phyloP scores from a whole-genome alignment of 1,140 invertebrate genomes.

The Araneus ventricosus region DNA sequence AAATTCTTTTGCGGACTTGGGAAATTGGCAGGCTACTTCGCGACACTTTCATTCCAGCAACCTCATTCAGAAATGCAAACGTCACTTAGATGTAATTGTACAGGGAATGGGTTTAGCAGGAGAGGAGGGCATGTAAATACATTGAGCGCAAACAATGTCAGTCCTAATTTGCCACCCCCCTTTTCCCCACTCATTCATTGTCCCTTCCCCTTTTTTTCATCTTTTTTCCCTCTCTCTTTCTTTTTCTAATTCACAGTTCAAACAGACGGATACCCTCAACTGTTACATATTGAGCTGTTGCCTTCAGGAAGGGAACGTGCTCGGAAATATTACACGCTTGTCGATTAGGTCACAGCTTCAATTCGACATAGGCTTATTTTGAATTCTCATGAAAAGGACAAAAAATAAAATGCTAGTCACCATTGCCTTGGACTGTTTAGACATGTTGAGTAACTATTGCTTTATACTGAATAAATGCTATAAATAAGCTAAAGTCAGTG shows the following conservation, averaged over 20 bases:
- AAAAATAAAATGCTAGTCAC: neutral
- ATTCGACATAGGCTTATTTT: neutral
- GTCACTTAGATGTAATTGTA: conserved; percentile 64
- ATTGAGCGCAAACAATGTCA: conserved; percentile 65
- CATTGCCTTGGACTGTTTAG: too few species aligned
- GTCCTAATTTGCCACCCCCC: conserved; percentile 61
- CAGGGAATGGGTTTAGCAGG: neutral
- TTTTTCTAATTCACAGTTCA: neutral
- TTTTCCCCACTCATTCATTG: conserved; percentile 23
- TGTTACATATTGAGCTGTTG: neutral
- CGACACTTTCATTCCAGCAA: conserved; percentile 44
- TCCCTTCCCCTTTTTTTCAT: neutral
- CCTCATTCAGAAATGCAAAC: conserved; percentile 63
- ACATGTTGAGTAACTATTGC: too few species aligned
- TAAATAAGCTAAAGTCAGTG: too few species aligned
- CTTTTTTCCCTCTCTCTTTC: neutral
- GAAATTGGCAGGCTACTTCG: conserved; percentile 16
- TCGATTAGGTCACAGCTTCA: neutral
- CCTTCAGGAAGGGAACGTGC: neutral
- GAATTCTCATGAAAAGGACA: neutral
- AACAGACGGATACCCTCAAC: neutral
- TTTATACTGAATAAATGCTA: too few species aligned
- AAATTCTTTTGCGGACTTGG: neutral
- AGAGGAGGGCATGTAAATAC: conserved; percentile 59
- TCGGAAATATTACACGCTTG: conserved; percentile 3